Base-by-base conservation (phyloP, 2,888 invertebrate genomes). In the Dromius quadrimaculatus region DNA sequence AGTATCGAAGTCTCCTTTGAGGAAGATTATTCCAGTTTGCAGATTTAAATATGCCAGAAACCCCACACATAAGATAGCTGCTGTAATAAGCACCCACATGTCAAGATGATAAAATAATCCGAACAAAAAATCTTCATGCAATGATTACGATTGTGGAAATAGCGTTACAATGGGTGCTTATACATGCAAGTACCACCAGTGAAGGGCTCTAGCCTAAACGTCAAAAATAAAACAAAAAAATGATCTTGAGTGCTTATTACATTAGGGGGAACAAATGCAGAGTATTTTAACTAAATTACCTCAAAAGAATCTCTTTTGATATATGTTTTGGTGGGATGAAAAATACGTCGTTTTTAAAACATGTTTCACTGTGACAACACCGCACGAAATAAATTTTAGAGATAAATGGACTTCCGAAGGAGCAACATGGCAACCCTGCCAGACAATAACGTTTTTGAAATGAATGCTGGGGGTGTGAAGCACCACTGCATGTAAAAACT, bases 181-280 rank as follows among this genome's bases (percentile, higher is more conserved):
- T 74, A 71, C 77, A 77, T 77, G 77, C 78, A 76, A 74, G 76
- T 76, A 73, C 75, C 73, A 73, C 17, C 68, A 68, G 68, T 68
- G 71, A 73, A 74, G 72, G 73, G 73, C 71, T 71, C 71, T 57
- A 74, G 74, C 64, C 73, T 70, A 54, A 63, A n/a, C n/a, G n/a
- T n/a, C 8, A 28, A 41, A 59, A 9, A 45, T 17, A 1, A 45
- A 43, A 63, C 23, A 45, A 45, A 45, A 4, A 23, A 28, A 57
- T 36, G 76, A 75, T 75, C 76, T 77, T 76, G 77, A 77, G 78
- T 78, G 77, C 78, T 77, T 77, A 72, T 72, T 71, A 41, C 36
- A 54, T 41, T 28, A 50, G 41, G 0, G 11, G 36, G 11, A 13
- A 43, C 15, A 63, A 28, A 28, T 28, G 28, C 28, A 8, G 28